Percentiles rank a stretch among this genome's conserved stretches.
These are phyloP conservation scores for Avahi laniger DNA, from an alignment of 2,797 vertebrate species.

Conservation along the genomic window DNA sequence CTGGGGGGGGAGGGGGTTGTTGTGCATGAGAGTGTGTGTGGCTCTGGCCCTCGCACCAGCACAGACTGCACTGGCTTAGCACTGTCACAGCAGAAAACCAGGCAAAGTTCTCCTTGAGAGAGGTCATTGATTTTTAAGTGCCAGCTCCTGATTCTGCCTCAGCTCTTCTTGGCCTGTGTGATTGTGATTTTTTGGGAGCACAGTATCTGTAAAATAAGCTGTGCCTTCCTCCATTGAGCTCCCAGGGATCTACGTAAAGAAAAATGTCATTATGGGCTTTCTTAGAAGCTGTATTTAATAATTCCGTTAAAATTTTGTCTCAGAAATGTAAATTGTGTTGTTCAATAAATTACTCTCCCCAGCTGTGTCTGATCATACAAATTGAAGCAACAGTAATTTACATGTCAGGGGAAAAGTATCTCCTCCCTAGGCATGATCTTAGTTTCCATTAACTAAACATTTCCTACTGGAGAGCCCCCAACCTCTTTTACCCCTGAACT, in stretches of 20 bases:
- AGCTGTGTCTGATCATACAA: neutral
- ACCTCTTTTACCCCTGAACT: neutral
- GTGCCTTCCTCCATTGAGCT: constrained; percentile 26
- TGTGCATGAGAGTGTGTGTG: neutral
- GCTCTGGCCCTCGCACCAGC: neutral
- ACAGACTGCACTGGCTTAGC: neutral
- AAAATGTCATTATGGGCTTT: constrained; percentile 24
- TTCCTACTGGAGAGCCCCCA: neutral
- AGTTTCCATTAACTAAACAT: neutral
- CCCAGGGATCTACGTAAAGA: constrained; percentile 3
- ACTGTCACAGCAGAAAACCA: neutral
- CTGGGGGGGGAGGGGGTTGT: too few species aligned
- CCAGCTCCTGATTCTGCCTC: neutral
- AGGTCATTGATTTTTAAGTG: neutral
- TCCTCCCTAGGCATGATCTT: neutral
- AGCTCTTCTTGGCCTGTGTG: neutral
- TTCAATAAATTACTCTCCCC: constrained; percentile 2
- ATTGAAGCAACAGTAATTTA: constrained; percentile 21
- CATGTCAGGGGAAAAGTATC: neutral
- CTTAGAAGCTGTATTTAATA: constrained; percentile 33
- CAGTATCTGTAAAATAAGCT: constrained; percentile 48
- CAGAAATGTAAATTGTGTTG: neutral
- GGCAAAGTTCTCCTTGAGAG: neutral
- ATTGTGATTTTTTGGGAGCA: neutral
- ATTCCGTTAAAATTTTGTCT: constrained; percentile 25